Evolutionary conservation across 2,113 vertebrate species (phyloP).

Genomic region (Bos javanicus): DNA sequence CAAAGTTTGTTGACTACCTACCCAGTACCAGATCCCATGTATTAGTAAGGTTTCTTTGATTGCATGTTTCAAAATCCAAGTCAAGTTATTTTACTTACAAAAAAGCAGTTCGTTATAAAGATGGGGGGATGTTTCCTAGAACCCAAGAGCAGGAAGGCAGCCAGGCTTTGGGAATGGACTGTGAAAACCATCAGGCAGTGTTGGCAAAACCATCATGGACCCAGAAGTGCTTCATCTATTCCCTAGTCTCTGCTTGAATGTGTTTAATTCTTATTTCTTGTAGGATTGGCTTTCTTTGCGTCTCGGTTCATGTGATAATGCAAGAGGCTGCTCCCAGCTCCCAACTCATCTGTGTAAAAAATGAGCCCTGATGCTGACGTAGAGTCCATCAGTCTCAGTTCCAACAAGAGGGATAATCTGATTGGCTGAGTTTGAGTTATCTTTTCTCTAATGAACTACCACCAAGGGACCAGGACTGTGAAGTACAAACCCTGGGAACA

Average conservation of each 20-base stretch:
- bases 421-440: background rate
- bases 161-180: background rate
- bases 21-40: background rate
- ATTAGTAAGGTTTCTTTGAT: background rate
- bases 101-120: background rate
- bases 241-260: background rate
- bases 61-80: constrained; percentile 8
- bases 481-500: background rate
- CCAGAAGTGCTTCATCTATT: background rate
- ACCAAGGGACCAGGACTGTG: background rate
- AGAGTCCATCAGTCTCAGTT: background rate
- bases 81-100: background rate
- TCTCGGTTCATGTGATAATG: background rate
- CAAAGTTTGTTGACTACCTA: background rate
- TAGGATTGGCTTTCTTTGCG: background rate
- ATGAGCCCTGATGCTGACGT: background rate
- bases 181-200: background rate
- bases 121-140: background rate
- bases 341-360: background rate
- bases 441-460: background rate
- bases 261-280: constrained; percentile 27
- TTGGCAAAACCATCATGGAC: background rate
- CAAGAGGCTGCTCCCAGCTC: background rate
- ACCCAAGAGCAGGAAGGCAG: background rate
- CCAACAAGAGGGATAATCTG: background rate